phyloP scores from a whole-genome alignment of 2,113 vertebrate genomes.

The Pomatorhinus ruficollis region DNA sequence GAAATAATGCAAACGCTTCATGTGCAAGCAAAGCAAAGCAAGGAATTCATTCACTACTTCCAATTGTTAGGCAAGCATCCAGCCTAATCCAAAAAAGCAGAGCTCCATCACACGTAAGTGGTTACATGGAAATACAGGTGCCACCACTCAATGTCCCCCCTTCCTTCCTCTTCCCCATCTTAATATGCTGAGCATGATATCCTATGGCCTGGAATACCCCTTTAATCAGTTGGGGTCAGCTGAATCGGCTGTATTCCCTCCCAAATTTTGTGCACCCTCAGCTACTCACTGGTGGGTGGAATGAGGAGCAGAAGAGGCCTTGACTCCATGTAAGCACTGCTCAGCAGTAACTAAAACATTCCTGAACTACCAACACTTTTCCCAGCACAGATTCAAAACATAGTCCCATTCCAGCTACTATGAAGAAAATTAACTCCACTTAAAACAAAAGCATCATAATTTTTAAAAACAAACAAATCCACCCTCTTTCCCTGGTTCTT shows the following conservation, averaged over 20 bases:
- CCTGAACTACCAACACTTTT: background rate
- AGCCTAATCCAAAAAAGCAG: background rate
- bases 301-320: background rate
- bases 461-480: background rate
- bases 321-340: background rate
- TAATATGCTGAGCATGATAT: background rate
- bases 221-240: background rate
- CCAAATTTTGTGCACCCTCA: background rate
- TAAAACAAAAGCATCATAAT: too few species aligned
- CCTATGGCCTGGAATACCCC: background rate
- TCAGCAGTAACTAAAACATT: background rate
- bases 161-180: background rate
- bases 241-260: background rate
- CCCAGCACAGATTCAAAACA: background rate
- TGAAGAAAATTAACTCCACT: background rate
- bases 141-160: too few species aligned
- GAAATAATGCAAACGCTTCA: background rate
- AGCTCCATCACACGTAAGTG: background rate
- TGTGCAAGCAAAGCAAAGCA: background rate
- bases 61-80: accelerated
- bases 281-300: background rate
- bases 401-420: background rate
- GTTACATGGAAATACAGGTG: background rate
- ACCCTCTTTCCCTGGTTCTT: background rate
- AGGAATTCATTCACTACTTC: background rate